These are phyloP conservation scores for Pachyuromys duprasi DNA, from an alignment of 2,797 vertebrate genomes.

Conservation along the genomic window DNA sequence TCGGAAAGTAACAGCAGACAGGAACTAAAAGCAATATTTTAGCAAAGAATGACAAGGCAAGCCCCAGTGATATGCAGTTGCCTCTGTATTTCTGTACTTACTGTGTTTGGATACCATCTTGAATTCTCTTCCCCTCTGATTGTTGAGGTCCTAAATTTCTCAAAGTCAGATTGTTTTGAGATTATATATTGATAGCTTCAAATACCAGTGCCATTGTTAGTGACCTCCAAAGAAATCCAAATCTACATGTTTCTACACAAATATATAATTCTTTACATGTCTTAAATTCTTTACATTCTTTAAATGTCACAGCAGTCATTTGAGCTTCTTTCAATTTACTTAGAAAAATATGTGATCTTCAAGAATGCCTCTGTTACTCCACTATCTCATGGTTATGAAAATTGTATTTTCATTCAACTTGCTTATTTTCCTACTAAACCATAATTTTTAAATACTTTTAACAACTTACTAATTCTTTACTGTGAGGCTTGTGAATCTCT, in stretches of 20 bases:
- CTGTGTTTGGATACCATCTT: neutral
- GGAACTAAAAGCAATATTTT: neutral
- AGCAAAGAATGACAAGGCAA: neutral
- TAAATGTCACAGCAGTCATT: neutral
- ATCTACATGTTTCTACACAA: neutral
- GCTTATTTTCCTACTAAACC: neutral
- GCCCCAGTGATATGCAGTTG: neutral
- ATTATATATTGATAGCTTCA: neutral
- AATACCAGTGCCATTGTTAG: neutral
- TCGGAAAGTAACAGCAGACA: neutral
- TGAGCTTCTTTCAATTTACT: neutral
- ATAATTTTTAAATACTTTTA: neutral
- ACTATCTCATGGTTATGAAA: neutral
- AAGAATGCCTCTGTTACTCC: neutral
- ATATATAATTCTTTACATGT: neutral
- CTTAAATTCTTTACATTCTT: slow-evolving; percentile 18
- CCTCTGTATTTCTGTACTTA: neutral
- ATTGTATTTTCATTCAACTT: neutral
- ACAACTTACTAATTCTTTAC: neutral
- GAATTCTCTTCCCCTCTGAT: neutral
- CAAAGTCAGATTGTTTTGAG: neutral
- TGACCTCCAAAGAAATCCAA: neutral
- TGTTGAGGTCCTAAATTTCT: neutral
- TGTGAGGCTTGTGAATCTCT: neutral
- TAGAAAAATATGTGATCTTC: neutral